phyloP scores from a whole-genome alignment of 2,113 vertebrate species.

The Leucopternis melanops region DNA sequence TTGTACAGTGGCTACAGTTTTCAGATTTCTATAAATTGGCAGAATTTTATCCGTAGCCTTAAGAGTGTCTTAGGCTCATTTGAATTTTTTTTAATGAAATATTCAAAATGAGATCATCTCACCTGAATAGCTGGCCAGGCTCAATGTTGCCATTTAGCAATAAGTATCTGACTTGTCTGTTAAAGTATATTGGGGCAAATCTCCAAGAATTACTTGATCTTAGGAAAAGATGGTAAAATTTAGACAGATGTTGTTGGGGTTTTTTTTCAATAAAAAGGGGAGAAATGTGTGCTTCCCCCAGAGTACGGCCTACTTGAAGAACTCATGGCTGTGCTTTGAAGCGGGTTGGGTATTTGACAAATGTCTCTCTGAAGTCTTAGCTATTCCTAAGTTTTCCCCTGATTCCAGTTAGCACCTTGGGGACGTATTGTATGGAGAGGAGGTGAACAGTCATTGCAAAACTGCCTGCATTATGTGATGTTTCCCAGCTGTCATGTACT shows the following conservation, averaged over 20 bases:
- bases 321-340: not conserved
- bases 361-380: not conserved
- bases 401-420: not conserved
- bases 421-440: accelerated
- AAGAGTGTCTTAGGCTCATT: not conserved
- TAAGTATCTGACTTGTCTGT: not conserved
- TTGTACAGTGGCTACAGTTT: not conserved
- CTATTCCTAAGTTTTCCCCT: not conserved
- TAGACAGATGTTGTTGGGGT: not conserved
- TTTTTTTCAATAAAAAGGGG: not conserved
- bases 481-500: not conserved
- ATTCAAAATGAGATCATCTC: not conserved
- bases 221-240: not conserved
- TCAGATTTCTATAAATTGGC: not conserved
- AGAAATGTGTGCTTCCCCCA: not conserved
- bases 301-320: not conserved
- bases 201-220: not conserved
- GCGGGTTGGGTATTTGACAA: not conserved
- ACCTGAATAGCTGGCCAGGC: not conserved
- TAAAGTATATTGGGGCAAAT: not conserved
- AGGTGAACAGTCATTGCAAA: not conserved
- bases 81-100: not conserved
- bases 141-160: not conserved
- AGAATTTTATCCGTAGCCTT: not conserved
- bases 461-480: not conserved